phyloP scores from a whole-genome alignment of 2,888 invertebrate species.

The Siphlonurus alternatus region DNA sequence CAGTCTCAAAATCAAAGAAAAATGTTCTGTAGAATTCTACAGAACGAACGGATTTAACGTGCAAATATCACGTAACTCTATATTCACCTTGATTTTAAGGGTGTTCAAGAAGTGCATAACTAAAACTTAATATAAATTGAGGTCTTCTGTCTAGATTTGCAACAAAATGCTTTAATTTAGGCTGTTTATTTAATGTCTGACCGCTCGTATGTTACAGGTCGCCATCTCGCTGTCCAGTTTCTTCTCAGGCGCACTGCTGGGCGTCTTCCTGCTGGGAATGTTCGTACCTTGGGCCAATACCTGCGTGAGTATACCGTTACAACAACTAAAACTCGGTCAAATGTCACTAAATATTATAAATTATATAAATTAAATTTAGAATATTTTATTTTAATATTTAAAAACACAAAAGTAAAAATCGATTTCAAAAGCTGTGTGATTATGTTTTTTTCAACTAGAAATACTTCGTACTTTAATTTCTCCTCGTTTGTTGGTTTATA shows the following conservation, averaged over 20 bases:
- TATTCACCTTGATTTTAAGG: too few species aligned
- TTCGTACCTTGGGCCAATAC: constrained; percentile 26
- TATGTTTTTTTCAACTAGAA: background rate
- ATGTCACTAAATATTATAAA: background rate
- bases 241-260: constrained; percentile 28
- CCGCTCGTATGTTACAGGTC: constrained; percentile 17
- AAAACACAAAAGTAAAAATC: background rate
- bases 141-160: too few species aligned
- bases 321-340: background rate
- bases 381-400: background rate
- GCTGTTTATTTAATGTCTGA: too few species aligned
- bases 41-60: too few species aligned
- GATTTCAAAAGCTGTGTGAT: background rate
- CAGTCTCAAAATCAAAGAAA: background rate
- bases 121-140: too few species aligned
- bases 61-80: too few species aligned
- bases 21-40: too few species aligned
- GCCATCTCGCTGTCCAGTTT: constrained; percentile 27
- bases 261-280: constrained; percentile 29
- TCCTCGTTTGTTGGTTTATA: too few species aligned
- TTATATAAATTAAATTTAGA: background rate
- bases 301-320: constrained; percentile 18
- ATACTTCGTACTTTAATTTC: too few species aligned
- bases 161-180: too few species aligned
- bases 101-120: too few species aligned